These are phyloP conservation scores for Saccopteryx leptura DNA, from an alignment of 2,113 vertebrate genomes.

Conservation along the genomic window DNA sequence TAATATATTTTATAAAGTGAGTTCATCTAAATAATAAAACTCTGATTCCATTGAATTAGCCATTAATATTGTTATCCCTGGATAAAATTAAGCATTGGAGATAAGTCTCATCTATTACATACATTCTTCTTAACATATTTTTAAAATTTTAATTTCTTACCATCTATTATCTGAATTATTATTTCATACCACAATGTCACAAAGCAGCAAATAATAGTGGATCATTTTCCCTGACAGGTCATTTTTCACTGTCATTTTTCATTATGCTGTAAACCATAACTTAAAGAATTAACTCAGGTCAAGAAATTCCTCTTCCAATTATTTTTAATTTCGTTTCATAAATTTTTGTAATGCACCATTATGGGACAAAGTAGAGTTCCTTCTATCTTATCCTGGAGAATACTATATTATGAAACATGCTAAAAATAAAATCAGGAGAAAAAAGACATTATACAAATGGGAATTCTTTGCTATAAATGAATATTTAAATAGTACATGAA, in stretches of 20 bases:
- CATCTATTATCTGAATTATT: slow-evolving; percentile 72
- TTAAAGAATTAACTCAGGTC: slow-evolving; percentile 77
- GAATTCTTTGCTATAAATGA: slow-evolving; percentile 64
- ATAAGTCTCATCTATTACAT: slow-evolving; percentile 75
- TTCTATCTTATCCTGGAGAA: slow-evolving; percentile 64
- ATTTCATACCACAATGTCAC: slow-evolving; percentile 63
- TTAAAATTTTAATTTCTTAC: slow-evolving; percentile 78
- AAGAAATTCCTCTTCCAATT: slow-evolving; percentile 73
- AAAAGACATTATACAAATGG: slow-evolving; percentile 28
- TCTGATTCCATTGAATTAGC: slow-evolving; percentile 79
- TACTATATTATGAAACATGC: slow-evolving; percentile 41
- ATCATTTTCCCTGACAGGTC: slow-evolving; percentile 73
- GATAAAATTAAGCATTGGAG: slow-evolving; percentile 78
- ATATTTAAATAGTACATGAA: background rate
- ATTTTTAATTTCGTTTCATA: slow-evolving; percentile 75
- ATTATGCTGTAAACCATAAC: slow-evolving; percentile 75
- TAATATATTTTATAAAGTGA: slow-evolving; percentile 81
- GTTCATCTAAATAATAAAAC: slow-evolving; percentile 84
- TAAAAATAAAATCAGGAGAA: slow-evolving; percentile 59
- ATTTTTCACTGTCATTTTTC: slow-evolving; percentile 72
- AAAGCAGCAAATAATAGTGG: slow-evolving; percentile 42
- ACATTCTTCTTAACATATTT: slow-evolving; percentile 78
- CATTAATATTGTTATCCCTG: slow-evolving; percentile 84
- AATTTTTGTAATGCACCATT: slow-evolving; percentile 69
- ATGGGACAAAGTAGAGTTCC: slow-evolving; percentile 59